phyloP scores from a whole-genome alignment of 2,888 invertebrate genomes.

The Lamproptera curius region DNA sequence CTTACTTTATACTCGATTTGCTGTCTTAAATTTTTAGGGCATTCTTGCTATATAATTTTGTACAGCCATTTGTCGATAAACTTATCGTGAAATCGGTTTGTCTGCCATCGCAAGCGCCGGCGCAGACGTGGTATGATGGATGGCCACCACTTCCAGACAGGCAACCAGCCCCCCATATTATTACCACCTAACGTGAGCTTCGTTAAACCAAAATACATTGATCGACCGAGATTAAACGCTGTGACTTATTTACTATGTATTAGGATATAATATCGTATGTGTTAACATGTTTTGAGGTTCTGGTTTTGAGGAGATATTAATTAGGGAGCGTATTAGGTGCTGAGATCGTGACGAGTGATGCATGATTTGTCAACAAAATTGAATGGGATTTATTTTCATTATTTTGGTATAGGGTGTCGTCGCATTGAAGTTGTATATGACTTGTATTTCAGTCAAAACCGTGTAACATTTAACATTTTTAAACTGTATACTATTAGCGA shows the following conservation, averaged over 20 bases:
- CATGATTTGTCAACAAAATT: constrained; percentile 57
- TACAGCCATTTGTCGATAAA: too few species aligned
- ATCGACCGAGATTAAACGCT: constrained; percentile 54
- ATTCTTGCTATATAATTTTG: too few species aligned
- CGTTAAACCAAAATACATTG: constrained; percentile 30
- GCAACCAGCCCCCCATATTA: constrained; percentile 35
- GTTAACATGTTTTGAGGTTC: background rate
- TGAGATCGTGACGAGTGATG: constrained; percentile 41
- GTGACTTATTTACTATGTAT: constrained; percentile 21
- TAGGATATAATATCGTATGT: background rate
- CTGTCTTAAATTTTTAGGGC: too few species aligned
- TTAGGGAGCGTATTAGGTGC: constrained; percentile 12
- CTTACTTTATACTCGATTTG: too few species aligned
- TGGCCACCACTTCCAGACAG: constrained; percentile 29
- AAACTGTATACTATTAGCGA: too few species aligned
- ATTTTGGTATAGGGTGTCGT: too few species aligned
- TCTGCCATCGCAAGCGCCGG: constrained; percentile 34
- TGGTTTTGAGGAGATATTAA: constrained; percentile 8
- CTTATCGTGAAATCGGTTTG: constrained; percentile 12
- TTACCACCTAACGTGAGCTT: constrained; percentile 35
- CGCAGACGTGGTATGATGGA: constrained; percentile 42
- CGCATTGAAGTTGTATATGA: too few species aligned
- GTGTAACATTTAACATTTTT: too few species aligned
- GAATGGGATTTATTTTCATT: too few species aligned
- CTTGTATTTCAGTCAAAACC: too few species aligned